Evolutionary conservation across 2,888 invertebrate genomes (phyloP).

Genomic region (Hydroisotoma schaefferi): DNA sequence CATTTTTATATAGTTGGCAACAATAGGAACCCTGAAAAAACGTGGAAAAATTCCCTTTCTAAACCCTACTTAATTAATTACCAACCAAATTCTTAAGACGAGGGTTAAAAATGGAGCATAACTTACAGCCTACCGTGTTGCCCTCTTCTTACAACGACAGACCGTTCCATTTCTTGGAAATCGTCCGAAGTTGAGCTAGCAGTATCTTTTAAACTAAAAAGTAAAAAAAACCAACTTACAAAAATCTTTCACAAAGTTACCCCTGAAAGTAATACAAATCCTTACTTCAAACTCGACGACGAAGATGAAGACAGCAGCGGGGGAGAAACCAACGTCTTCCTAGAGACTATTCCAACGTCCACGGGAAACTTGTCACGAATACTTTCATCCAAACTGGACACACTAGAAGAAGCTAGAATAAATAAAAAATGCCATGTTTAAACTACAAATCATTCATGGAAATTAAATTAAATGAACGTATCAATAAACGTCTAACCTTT

Average conservation of each 20-base stretch:
- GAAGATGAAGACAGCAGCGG: background rate
- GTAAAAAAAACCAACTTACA: background rate
- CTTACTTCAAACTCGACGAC: no score
- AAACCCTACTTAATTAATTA: background rate
- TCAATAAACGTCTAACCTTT: no score
- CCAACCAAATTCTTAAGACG: background rate
- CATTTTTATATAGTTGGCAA: constrained; percentile 24
- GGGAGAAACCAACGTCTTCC: background rate
- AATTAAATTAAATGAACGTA: no score
- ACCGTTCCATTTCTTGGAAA: background rate
- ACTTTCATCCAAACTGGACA: background rate
- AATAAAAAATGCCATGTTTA: no score
- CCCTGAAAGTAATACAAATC: no score
- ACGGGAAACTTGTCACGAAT: background rate
- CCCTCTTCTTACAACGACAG: constrained; percentile 18
- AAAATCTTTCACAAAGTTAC: background rate
- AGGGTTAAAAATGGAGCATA: no score
- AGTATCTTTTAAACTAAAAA: background rate
- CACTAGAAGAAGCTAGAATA: no score
- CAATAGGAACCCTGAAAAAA: constrained; percentile 15
- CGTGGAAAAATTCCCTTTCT: no score
- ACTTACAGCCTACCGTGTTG: constrained; percentile 24
- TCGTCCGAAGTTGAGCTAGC: background rate
- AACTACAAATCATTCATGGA: no score
- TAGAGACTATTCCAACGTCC: background rate